Base-by-base conservation (phyloP, 2,888 invertebrate genomes). In the Altica lythri region DNA sequence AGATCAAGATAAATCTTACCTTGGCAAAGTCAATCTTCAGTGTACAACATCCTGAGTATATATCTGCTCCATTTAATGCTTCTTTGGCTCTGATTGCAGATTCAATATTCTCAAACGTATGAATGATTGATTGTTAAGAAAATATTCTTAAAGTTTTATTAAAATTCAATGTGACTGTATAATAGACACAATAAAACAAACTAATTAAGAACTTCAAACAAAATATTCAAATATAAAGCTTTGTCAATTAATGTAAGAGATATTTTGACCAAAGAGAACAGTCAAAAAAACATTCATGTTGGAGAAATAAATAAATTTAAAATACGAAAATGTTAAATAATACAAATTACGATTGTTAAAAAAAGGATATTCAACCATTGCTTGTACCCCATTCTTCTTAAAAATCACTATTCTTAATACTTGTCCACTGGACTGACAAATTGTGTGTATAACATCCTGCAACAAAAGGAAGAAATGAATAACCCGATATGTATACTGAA, bases 291-390 rank as follows among this genome's bases (percentile, higher is more conserved):
- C n/a, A n/a, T n/a, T n/a, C n/a, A n/a, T n/a, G n/a, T n/a, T n/a
- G n/a, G n/a, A n/a, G n/a, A 14, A 34, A 34, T 16, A 12, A 8
- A 12, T 30, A 30, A 30, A 13, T 30, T 2, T 4, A 10, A 30
- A 30, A 12, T 13, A 12, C 30, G 25, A 19, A 34, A 44, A 27
- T 14, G 25, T 9, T 29, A 44, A 14, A 19, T 2, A 13, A 16
- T 30, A 22, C 22, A 6, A 22, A 22, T 5, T 22, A 22, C 22
- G 4, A 22, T 5, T 6, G 4, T 22, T 22, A 22, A 22, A 9
- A 77, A 88, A 93, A 93, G 93, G 93, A 94, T 93, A 94, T 91
- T 97, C 97, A 70, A 98, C 95, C 95, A 98, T 95, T 59, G 95
- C 95, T 79, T 97, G 97, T 6, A 97, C 93, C 62, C 95, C 96